These are phyloP conservation scores for Moxostoma hubbsi DNA, from an alignment of 2,797 vertebrate genomes.

Conservation along the genomic window DNA sequence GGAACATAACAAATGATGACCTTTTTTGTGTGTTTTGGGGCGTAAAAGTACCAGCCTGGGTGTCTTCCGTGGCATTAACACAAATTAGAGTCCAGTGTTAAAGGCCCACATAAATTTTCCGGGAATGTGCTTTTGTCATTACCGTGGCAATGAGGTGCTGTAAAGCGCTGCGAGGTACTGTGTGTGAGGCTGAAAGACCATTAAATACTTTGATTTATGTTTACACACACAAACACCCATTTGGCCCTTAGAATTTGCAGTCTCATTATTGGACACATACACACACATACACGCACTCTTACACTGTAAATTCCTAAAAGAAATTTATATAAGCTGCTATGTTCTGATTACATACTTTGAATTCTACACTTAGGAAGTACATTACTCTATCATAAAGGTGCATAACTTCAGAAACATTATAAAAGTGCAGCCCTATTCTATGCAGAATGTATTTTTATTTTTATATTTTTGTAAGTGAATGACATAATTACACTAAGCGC, in stretches of 20 bases:
- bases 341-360: no score
- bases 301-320: neutral
- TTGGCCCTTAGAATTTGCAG: conserved; percentile 18
- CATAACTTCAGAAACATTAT: neutral
- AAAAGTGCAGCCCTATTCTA: neutral
- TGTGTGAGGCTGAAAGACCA: conserved; percentile 28
- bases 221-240: conserved; percentile 19
- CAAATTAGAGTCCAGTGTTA: conserved; percentile 77
- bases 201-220: conserved; percentile 45
- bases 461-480: neutral
- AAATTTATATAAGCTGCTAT: conserved; percentile 2
- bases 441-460: neutral
- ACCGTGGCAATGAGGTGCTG: conserved; percentile 70
- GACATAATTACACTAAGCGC: neutral
- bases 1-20: conserved; percentile 77
- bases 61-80: conserved; percentile 74
- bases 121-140: conserved; percentile 67
- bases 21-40: conserved; percentile 77
- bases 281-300: conserved; percentile 27
- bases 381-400: neutral
- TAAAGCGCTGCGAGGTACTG: conserved; percentile 57
- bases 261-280: conserved; percentile 54
- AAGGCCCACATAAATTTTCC: conserved; percentile 74
- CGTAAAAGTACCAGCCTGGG: conserved; percentile 75
- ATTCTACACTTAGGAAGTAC: conserved; percentile 6